phyloP scores from a whole-genome alignment of 2,113 vertebrate species.

The Zeus faber region DNA sequence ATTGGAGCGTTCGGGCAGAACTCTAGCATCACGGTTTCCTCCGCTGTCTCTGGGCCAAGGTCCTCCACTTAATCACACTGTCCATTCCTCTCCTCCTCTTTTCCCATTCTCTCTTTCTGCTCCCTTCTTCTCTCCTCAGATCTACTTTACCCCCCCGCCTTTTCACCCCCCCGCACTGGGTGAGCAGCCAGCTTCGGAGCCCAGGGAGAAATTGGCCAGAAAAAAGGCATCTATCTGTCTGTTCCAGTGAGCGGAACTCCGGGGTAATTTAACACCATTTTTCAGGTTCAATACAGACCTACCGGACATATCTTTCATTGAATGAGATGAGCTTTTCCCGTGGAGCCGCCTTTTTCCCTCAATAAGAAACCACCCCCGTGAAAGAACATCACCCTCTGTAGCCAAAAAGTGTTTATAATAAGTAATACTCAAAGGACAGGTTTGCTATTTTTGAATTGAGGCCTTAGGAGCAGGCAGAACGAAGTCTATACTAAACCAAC shows the following conservation, averaged over 20 bases:
- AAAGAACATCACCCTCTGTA: constrained; percentile 6
- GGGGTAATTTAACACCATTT: constrained; percentile 55
- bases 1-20: constrained; percentile 19
- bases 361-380: too few species aligned
- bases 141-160: constrained; percentile 4
- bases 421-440: too few species aligned
- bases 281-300: constrained; percentile 54
- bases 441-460: too few species aligned
- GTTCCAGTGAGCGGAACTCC: constrained; percentile 29
- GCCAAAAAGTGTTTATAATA: too few species aligned
- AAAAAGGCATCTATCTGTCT: constrained; percentile 43
- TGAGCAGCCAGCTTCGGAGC: constrained; percentile 39
- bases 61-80: constrained; percentile 59
- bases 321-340: constrained; percentile 44
- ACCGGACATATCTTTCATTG: constrained; percentile 34
- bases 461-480: too few species aligned
- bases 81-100: constrained; percentile 23
- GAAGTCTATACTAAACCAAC: too few species aligned
- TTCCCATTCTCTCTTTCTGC: background rate
- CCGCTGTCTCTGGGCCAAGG: constrained; percentile 37
- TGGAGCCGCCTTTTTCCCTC: constrained; percentile 8
- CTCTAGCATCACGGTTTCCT: constrained; percentile 28
- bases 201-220: constrained; percentile 24
- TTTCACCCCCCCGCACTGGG: constrained; percentile 20
- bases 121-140: background rate